Conservation (phyloP, 2,797 vertebrate species). For the Tachyglossus aculeatus region DNA sequence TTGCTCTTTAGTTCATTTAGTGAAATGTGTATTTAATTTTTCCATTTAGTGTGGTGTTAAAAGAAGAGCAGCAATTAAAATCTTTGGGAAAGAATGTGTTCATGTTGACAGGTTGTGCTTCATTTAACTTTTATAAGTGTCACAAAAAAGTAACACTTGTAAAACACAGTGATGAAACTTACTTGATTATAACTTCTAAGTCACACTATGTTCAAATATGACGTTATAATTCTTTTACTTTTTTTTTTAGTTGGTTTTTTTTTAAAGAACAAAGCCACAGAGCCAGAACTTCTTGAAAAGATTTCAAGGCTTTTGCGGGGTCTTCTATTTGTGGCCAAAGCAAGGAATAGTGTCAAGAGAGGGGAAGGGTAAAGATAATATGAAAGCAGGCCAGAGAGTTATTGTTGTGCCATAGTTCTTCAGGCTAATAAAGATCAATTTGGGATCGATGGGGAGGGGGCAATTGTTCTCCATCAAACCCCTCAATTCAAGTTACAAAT, state of each 20-base stretch:
- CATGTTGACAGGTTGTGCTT: not conserved
- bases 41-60: constrained; percentile 34
- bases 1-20: constrained; percentile 46
- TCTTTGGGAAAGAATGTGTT: constrained; percentile 27
- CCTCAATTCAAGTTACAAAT: too few species aligned
- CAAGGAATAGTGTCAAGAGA: too few species aligned
- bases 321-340: too few species aligned
- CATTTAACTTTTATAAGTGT: constrained; percentile 17
- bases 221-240: constrained; percentile 37
- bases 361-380: too few species aligned
- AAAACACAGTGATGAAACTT: not conserved
- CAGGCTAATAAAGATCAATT: too few species aligned
- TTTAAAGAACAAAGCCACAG: too few species aligned
- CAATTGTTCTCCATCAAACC: too few species aligned
- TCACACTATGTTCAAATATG: constrained; percentile 24
- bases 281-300: too few species aligned
- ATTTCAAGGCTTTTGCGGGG: too few species aligned
- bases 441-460: too few species aligned
- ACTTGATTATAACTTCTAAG: not conserved
- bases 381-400: too few species aligned
- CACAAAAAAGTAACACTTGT: not conserved
- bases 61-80: constrained; percentile 25
- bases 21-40: constrained; percentile 17
- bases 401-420: too few species aligned
- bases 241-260: constrained; percentile 21